These are phyloP conservation scores for Acanthosoma haemorrhoidale DNA, from an alignment of 2,888 invertebrate genomes.

Conservation along the genomic window DNA sequence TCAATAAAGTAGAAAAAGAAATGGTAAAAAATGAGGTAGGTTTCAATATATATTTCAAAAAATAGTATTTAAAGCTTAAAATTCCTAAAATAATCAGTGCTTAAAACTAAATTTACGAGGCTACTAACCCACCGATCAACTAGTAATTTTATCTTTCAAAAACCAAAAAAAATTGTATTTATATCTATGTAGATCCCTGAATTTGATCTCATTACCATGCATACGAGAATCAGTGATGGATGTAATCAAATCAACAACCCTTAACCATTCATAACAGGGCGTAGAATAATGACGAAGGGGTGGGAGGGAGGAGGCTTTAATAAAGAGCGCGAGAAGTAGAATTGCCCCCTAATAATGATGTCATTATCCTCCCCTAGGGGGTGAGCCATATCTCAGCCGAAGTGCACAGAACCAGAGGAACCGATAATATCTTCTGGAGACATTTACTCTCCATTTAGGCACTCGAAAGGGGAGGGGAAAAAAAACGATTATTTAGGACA, in stretches of 20 bases:
- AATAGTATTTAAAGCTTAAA: too few relatives aligned
- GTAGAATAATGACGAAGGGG: neutral
- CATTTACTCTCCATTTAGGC: constrained; percentile 22
- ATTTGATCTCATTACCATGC: too few relatives aligned
- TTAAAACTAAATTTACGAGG: too few relatives aligned
- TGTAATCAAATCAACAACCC: neutral
- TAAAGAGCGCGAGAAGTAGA: neutral
- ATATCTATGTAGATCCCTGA: neutral
- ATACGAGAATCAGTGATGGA: too few relatives aligned
- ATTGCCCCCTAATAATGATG: neutral
- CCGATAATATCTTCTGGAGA: constrained; percentile 18
- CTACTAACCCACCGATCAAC: too few relatives aligned
- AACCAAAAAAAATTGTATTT: neutral
- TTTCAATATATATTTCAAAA: too few relatives aligned
- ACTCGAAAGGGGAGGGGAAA: neutral
- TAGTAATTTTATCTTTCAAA: too few relatives aligned
- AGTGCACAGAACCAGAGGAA: neutral
- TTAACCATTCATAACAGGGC: neutral
- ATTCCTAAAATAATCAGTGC: too few relatives aligned
- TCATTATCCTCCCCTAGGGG: neutral
- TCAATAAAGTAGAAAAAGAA: too few relatives aligned
- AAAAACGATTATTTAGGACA: too few relatives aligned
- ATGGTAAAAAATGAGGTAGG: too few relatives aligned
- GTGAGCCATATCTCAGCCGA: neutral
- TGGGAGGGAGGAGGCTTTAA: neutral